Percentiles rank a stretch among this genome's conserved stretches.
phyloP scores from a whole-genome alignment of 2,888 invertebrate genomes.

The Platycheirus albimanus region DNA sequence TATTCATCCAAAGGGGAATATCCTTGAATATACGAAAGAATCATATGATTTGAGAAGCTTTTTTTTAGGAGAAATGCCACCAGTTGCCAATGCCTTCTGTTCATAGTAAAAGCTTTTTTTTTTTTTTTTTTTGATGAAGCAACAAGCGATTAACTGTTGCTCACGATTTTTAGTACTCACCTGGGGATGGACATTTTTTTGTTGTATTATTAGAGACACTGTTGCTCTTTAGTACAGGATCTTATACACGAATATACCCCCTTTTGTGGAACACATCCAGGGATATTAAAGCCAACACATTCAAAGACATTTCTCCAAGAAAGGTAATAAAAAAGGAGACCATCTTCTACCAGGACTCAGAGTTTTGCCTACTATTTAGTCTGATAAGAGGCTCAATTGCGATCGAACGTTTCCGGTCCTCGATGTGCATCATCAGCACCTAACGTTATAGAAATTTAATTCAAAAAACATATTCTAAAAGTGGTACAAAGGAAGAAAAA shows the following conservation, averaged over 20 bases:
- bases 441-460: constrained; percentile 29
- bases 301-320: constrained; percentile 48
- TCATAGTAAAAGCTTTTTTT: constrained; percentile 12
- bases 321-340: constrained; percentile 49
- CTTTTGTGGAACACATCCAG: constrained; percentile 71
- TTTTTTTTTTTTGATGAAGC: constrained; percentile 49
- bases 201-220: neutral
- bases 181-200: constrained; percentile 7
- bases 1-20: neutral
- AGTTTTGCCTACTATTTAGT: constrained; percentile 68
- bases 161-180: constrained; percentile 37
- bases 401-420: constrained; percentile 74
- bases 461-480: constrained; percentile 7
- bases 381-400: constrained; percentile 74
- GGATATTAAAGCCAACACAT: constrained; percentile 58
- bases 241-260: constrained; percentile 47
- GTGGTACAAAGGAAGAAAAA: constrained; percentile 15
- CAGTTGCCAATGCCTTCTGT: constrained; percentile 56
- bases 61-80: constrained; percentile 55
- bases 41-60: constrained; percentile 50
- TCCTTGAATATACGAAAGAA: constrained; percentile 1
- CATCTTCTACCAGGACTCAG: constrained; percentile 59
- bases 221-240: constrained; percentile 50
- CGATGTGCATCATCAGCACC: constrained; percentile 42
- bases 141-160: constrained; percentile 70